These are phyloP conservation scores for Onychostruthus taczanowskii DNA, from an alignment of 2,113 vertebrate species.

Conservation along the genomic window DNA sequence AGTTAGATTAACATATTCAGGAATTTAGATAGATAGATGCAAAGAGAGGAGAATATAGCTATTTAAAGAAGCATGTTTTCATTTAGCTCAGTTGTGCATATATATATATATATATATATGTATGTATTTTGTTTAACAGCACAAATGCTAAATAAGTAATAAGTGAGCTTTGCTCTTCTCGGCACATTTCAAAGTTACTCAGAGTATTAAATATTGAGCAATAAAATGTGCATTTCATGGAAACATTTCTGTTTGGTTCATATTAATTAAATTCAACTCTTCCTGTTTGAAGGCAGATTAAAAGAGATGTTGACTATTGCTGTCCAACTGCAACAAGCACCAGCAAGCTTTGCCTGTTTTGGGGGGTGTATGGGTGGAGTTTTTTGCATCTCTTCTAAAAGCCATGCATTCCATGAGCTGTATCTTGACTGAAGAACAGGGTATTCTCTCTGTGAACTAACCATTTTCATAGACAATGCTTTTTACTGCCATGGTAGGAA, in stretches of 20 bases:
- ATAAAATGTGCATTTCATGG: neutral
- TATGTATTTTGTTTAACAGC: neutral
- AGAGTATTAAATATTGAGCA: constrained; percentile 10
- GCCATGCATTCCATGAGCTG: neutral
- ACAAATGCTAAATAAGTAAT: neutral
- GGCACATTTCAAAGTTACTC: neutral
- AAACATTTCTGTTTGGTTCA: neutral
- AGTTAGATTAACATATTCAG: neutral
- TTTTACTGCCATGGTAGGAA: neutral
- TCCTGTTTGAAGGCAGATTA: neutral
- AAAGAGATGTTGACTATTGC: neutral
- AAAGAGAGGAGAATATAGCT: neutral
- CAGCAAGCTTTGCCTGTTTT: neutral
- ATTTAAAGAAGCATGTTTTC: neutral
- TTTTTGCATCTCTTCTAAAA: neutral
- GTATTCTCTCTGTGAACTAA: neutral
- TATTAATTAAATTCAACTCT: neutral
- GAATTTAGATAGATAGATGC: neutral
- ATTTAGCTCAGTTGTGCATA: neutral
- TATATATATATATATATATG: neutral
- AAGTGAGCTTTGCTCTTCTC: constrained; percentile 9
- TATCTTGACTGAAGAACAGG: neutral
- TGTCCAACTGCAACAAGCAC: neutral
- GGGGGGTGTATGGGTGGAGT: neutral
- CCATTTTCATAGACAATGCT: neutral